phyloP scores from a whole-genome alignment of 2,797 vertebrate species.

The Myotis daubentonii region DNA sequence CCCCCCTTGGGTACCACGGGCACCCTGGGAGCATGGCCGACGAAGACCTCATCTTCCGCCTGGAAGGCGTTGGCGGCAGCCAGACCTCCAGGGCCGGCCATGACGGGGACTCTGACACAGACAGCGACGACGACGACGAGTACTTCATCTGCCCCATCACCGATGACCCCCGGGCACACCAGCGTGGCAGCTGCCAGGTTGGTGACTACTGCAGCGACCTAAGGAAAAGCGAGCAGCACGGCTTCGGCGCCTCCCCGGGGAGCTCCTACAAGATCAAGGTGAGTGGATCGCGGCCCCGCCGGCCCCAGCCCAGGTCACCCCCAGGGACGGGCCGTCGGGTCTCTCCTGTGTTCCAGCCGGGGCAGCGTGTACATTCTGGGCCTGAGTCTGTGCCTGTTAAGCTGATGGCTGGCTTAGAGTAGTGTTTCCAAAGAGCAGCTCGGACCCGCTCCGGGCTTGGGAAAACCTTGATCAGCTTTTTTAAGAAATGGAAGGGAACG shows the following conservation, averaged over 20 bases:
- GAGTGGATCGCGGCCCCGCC: constrained; percentile 61
- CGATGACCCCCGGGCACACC: constrained; percentile 87
- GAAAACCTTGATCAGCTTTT: not conserved
- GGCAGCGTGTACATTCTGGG: not conserved
- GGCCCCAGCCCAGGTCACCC: rapidly evolving
- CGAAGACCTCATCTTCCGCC: constrained; percentile 95
- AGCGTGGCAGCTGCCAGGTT: constrained; percentile 83
- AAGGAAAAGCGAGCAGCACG: constrained; percentile 82
- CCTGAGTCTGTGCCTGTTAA: not conserved
- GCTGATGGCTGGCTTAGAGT: not conserved
- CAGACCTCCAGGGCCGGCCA: constrained; percentile 71
- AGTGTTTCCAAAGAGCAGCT: not conserved
- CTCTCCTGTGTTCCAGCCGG: not conserved
- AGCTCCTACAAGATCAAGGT: constrained; percentile 91
- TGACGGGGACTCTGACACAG: constrained; percentile 82
- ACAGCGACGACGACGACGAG: constrained; percentile 91
- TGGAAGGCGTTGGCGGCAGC: constrained; percentile 93
- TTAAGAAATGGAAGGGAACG: not conserved
- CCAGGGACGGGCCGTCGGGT: rapidly evolving
- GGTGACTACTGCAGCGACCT: constrained; percentile 87
- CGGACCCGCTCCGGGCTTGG: not conserved
- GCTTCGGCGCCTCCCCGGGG: constrained; percentile 89
- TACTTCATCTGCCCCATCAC: constrained; percentile 94
- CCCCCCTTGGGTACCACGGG: constrained; percentile 28
- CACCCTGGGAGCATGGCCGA: constrained; percentile 89